Evolutionary conservation across 2,888 invertebrate genomes (phyloP).

Genomic region (Cosmia trapezina): DNA sequence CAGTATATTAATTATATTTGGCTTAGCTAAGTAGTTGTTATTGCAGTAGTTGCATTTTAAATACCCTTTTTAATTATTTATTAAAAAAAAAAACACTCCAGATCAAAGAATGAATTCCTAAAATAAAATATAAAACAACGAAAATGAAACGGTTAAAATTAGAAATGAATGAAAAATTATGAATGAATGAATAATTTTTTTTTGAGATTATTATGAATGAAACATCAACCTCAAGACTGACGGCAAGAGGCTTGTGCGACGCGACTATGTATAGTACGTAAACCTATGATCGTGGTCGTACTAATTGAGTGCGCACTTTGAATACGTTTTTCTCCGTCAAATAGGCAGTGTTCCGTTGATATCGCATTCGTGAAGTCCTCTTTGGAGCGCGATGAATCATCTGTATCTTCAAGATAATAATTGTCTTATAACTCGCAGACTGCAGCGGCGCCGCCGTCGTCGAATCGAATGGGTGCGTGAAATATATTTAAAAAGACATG

Average conservation of each 20-base stretch:
- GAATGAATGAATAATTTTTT: no score
- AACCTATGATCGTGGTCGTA: background rate
- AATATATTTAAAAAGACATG: no score
- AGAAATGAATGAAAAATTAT: no score
- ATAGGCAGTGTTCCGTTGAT: no score
- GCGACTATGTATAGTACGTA: no score
- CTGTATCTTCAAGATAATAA: no score
- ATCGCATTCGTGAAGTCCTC: no score
- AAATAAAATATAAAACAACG: slow-evolving; percentile 20
- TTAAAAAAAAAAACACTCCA: background rate
- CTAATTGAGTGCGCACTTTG: background rate
- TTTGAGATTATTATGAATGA: background rate
- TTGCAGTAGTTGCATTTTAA: background rate
- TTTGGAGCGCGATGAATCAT: no score
- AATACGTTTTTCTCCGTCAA: background rate
- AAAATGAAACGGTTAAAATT: background rate
- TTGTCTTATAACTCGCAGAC: no score
- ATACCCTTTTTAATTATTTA: background rate
- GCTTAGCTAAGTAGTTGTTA: background rate
- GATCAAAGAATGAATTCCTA: slow-evolving; percentile 9
- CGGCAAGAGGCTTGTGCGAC: background rate
- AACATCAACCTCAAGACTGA: background rate
- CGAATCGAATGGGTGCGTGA: no score
- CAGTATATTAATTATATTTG: background rate
- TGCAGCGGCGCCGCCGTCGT: no score